Percentiles rank a stretch among this genome's conserved stretches.
phyloP scores from a whole-genome alignment of 2,797 vertebrate genomes.

The Sphenopsis melanotis region DNA sequence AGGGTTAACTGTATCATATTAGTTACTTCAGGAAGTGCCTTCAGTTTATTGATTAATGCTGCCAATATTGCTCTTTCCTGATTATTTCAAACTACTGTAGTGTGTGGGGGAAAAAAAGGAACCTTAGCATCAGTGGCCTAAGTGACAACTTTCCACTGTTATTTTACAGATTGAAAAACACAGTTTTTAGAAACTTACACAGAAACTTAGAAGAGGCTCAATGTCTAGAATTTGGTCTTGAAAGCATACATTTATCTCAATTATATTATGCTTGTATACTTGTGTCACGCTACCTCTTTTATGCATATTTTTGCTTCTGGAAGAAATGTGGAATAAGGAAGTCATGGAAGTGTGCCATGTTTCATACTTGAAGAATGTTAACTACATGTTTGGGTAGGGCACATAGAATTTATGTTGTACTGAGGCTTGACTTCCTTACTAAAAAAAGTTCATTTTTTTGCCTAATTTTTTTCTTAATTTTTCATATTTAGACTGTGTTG shows the following conservation, averaged over 20 bases:
- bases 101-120: not conserved
- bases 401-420: not conserved
- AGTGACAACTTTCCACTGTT: not conserved
- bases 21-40: not conserved
- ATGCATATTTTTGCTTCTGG: not conserved
- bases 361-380: not conserved
- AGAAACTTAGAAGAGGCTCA: not conserved
- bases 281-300: not conserved
- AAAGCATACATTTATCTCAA: not conserved
- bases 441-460: not conserved
- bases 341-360: not conserved
- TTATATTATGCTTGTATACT: not conserved
- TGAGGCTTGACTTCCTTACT: not conserved
- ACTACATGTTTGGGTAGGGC: not conserved
- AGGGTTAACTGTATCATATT: not conserved
- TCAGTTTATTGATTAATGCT: not conserved
- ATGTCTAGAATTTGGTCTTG: not conserved
- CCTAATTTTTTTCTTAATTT: not conserved
- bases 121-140: not conserved
- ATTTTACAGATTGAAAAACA: not conserved
- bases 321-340: not conserved
- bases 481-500: slow-evolving; percentile 30
- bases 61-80: not conserved
- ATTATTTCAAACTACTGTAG: not conserved
- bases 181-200: not conserved